These are phyloP conservation scores for Aleiodes leptofemur DNA, from an alignment of 2,888 invertebrate genomes.

Conservation along the genomic window DNA sequence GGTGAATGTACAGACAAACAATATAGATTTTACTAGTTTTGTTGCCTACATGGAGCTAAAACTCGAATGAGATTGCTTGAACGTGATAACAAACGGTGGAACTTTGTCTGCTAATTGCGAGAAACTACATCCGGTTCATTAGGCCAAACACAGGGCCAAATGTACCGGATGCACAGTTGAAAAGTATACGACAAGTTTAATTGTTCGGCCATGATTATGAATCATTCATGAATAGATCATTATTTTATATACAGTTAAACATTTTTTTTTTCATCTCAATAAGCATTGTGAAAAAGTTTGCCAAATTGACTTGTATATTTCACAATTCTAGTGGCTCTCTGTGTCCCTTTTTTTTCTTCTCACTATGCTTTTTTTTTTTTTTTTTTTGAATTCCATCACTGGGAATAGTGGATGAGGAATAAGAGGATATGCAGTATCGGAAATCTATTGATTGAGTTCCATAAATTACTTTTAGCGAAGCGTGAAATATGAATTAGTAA, in stretches of 20 bases:
- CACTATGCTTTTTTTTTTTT: not conserved
- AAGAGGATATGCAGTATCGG: conserved; percentile 17
- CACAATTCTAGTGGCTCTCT: too few species aligned
- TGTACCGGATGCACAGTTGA: conserved; percentile 17
- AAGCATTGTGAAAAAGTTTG: not conserved
- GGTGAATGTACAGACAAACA: conserved; percentile 11
- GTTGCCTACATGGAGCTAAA: conserved; percentile 19
- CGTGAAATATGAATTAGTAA: conserved; percentile 36
- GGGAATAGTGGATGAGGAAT: conserved; percentile 11
- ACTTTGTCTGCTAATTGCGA: conserved; percentile 43
- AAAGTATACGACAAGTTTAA: conserved; percentile 35
- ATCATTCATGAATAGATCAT: conserved; percentile 36
- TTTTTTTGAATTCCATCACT: conserved; percentile 12
- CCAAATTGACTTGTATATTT: too few species aligned
- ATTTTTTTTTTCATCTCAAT: conserved; percentile 1
- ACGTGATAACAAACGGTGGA: conserved; percentile 36
- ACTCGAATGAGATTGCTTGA: conserved; percentile 34
- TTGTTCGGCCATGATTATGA: conserved; percentile 27
- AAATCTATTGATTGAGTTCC: conserved; percentile 31
- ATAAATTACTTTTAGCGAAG: conserved; percentile 30
- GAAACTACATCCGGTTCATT: conserved; percentile 37
- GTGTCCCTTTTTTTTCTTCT: too few species aligned
- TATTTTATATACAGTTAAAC: not conserved
- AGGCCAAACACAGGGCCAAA: conserved; percentile 14
- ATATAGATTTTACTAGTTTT: conserved; percentile 13